Evolutionary conservation across 2,797 vertebrate species (phyloP), one percentile per base, ranked within the genome.

Genomic region (Hypotaenidia philippensis): DNA sequence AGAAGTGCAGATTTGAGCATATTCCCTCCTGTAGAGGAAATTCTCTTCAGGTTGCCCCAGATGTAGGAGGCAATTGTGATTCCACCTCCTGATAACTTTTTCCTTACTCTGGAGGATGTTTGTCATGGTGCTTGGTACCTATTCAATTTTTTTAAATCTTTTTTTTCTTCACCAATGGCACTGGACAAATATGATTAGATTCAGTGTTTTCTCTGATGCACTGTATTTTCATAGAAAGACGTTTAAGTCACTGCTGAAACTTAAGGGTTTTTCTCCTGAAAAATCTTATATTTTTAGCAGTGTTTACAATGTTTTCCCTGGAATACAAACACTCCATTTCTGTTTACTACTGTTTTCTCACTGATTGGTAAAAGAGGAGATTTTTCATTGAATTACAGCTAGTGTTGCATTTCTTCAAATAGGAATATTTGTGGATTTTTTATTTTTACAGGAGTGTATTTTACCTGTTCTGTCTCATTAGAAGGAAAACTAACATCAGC

Each of bases 401-500:
- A 18, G 5, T 41, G 20, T 69, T 88, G 26, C 8, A 6, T 89
- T 90, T 44, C 31, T 93, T 91, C 38, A 80, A 4, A 53, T 29
- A 59, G 14, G 4, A 71, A 16, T 57, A 56, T 55, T 75, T 56
- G 12, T 63, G 27, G 7, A 3, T n/a, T 87, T 64, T 47, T 50
- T 25, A 31, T 25, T 65, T 84, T 72, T 66, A 18, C 14, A 15
- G 11, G 13, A 61, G 12, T 87, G 49, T 66, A 13, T 91, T 94
- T 91, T 92, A 87, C 53, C 56, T 94, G 32, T 53, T 92, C 45
- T 72, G 1, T 75, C 60, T 91, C 70, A 76, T 83, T 93, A 93
- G 76, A 84, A 74, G 23, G 25, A 71, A 87, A 93, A 93, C 77
- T 89, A 88, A 95, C 50, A 97, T 87, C 22, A 77, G 50, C 50